These are phyloP conservation scores for Diprion similis DNA, from an alignment of 1,140 invertebrate genomes.

Conservation along the genomic window DNA sequence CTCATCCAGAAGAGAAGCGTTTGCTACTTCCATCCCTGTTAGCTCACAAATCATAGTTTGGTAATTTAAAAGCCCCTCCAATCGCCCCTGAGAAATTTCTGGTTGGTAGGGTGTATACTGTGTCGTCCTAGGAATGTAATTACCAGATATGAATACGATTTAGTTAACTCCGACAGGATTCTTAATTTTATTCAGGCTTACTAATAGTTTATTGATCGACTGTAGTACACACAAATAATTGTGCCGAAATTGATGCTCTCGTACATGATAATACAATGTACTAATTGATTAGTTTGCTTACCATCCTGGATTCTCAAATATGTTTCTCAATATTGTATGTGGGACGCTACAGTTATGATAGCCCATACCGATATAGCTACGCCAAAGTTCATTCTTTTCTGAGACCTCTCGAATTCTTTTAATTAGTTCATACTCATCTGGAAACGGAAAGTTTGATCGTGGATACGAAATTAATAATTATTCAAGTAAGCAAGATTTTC, in stretches of 20 bases:
- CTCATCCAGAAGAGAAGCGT: slow-evolving; percentile 96
- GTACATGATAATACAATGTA: no score
- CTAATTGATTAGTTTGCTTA: slow-evolving; percentile 54
- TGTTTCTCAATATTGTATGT: slow-evolving; percentile 93
- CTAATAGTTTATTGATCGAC: no score
- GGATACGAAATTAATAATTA: neutral
- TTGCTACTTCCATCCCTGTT: slow-evolving; percentile 93
- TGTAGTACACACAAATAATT: no score
- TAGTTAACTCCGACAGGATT: no score
- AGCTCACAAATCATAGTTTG: slow-evolving; percentile 97
- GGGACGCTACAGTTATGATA: slow-evolving; percentile 98
- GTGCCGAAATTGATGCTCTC: no score
- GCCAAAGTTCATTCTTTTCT: slow-evolving; percentile 90
- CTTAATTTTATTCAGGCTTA: no score
- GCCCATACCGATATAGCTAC: slow-evolving; percentile 98
- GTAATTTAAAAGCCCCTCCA: slow-evolving; percentile 96
- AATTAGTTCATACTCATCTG: slow-evolving; percentile 91
- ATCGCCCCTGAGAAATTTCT: slow-evolving; percentile 95
- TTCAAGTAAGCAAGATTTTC: slow-evolving; percentile 4
- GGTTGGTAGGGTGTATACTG: slow-evolving; percentile 90
- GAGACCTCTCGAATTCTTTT: slow-evolving; percentile 81
- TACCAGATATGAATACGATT: slow-evolving; percentile 23
- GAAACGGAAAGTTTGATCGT: slow-evolving; percentile 32
- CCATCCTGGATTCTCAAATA: slow-evolving; percentile 99
- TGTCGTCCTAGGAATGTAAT: slow-evolving; percentile 70